These are phyloP conservation scores for Toxonevra muliebris DNA, from an alignment of 2,888 invertebrate genomes.

Conservation along the genomic window DNA sequence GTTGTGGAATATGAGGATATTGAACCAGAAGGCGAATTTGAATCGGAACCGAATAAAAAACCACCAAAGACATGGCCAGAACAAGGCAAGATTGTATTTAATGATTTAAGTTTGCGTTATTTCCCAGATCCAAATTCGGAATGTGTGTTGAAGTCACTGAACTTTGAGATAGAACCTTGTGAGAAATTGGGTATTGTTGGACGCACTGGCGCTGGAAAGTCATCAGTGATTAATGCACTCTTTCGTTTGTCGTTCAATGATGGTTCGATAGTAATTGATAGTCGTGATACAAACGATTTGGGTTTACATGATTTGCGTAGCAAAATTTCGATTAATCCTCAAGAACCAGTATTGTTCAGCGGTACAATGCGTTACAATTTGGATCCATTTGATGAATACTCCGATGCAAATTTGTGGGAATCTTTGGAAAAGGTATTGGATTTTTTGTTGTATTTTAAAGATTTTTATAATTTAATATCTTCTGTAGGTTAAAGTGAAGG, in stretches of 20 bases:
- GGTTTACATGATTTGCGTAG: conserved; percentile 80
- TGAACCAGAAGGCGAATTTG: conserved; percentile 68
- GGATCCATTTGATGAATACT: conserved; percentile 85
- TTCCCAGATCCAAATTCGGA: conserved; percentile 70
- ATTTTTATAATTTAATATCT: neutral
- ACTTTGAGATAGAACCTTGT: conserved; percentile 69
- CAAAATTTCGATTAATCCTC: conserved; percentile 83
- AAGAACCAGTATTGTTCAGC: conserved; percentile 86
- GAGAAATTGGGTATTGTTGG: conserved; percentile 79
- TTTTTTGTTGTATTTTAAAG: neutral
- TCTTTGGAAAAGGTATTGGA: conserved; percentile 77
- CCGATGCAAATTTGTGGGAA: conserved; percentile 82
- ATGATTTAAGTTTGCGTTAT: conserved; percentile 77
- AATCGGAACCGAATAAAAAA: conserved; percentile 71
- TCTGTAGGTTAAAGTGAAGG: conserved; percentile 69
- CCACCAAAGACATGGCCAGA: conserved; percentile 78
- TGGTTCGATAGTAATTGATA: conserved; percentile 85
- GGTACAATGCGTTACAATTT: conserved; percentile 88
- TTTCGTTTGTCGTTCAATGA: conserved; percentile 82
- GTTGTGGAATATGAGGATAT: conserved; percentile 73
- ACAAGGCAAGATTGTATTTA: conserved; percentile 75
- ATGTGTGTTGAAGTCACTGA: conserved; percentile 77
- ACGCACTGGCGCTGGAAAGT: conserved; percentile 78
- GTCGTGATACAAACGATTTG: conserved; percentile 73
- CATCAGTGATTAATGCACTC: conserved; percentile 74